These are phyloP conservation scores for Bujurquina vittata DNA, from an alignment of 2,113 vertebrate genomes.

Conservation along the genomic window DNA sequence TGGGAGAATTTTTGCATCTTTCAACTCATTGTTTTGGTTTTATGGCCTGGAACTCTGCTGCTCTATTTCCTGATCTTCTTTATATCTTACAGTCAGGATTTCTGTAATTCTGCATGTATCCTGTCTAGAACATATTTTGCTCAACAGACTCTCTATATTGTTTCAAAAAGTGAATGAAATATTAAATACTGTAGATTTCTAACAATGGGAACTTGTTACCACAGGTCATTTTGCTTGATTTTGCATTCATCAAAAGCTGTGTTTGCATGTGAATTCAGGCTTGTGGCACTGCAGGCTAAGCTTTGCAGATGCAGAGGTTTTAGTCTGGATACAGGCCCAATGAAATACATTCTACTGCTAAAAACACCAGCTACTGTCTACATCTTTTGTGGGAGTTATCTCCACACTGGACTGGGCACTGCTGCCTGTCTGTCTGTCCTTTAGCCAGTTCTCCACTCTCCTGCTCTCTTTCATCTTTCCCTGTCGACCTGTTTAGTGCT, in stretches of 20 bases:
- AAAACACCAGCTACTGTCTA: constrained; percentile 22
- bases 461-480: constrained; percentile 13
- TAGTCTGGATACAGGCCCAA: background rate
- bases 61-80: no score
- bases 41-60: no score
- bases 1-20: no score
- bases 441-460: constrained; percentile 5
- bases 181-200: no score
- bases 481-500: background rate
- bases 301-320: background rate
- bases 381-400: constrained; percentile 7
- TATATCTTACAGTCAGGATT: no score
- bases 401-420: background rate
- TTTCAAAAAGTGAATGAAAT: no score
- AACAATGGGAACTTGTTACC: no score
- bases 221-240: no score
- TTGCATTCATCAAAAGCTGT: background rate
- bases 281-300: background rate
- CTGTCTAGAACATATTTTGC: no score
- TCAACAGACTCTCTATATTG: no score
- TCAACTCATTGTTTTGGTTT: no score
- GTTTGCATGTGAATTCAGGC: constrained; percentile 1
- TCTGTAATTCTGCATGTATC: no score
- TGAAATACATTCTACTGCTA: constrained; percentile 9
- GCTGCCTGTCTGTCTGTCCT: constrained; percentile 19